Conservation (phyloP, 35 echinoderm and acorn worm genomes). For the Ptychodera flava region DNA sequence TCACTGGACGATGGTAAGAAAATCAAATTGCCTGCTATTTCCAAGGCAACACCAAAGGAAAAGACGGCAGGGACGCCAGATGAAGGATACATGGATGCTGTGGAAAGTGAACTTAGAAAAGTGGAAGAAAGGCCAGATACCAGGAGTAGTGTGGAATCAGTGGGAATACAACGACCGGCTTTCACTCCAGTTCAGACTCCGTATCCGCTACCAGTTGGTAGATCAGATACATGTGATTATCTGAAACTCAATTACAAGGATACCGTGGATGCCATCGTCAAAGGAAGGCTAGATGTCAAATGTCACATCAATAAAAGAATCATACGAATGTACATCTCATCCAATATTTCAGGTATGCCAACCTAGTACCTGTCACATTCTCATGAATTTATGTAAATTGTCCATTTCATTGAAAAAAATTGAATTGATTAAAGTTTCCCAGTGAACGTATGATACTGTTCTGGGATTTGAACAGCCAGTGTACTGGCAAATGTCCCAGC, state of each 20-base stretch:
- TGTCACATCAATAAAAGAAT: slow-evolving; percentile 37
- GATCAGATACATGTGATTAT: neutral
- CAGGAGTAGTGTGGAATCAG: neutral
- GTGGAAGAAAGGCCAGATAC: neutral
- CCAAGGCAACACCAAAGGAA: neutral
- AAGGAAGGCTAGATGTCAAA: slow-evolving; percentile 31
- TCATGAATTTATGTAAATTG: neutral
- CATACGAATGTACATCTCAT: slow-evolving; percentile 51
- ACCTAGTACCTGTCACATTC: neutral
- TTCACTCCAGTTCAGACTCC: slow-evolving; percentile 55
- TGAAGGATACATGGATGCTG: neutral
- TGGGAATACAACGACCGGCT: neutral
- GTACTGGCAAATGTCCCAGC: neutral
- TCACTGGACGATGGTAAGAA: neutral
- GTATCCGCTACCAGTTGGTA: slow-evolving; percentile 13
- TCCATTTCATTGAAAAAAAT: neutral
- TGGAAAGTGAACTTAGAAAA: neutral
- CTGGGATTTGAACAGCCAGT: neutral
- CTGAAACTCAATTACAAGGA: neutral
- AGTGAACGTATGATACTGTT: neutral
- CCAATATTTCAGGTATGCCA: slow-evolving; percentile 48
- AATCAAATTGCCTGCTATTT: neutral
- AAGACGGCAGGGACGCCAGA: neutral
- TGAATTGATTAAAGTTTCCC: neutral
- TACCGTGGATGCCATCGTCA: slow-evolving; percentile 26